Percentiles rank a stretch among this genome's conserved stretches.
Evolutionary conservation across 2,113 vertebrate species (phyloP).

Genomic region (Calyptommatus sinebrachiatus): DNA sequence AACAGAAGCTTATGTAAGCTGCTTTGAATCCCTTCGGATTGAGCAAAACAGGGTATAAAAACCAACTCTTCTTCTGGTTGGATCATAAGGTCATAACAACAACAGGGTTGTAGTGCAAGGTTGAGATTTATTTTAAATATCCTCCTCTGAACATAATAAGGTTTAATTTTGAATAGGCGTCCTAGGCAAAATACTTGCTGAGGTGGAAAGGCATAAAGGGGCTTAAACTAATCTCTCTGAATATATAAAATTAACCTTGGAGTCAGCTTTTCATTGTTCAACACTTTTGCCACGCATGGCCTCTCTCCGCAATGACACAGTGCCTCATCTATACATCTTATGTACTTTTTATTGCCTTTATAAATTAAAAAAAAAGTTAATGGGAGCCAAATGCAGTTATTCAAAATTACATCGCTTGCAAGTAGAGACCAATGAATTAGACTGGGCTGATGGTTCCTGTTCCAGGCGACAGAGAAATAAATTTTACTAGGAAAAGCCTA

Average conservation of each 20-base stretch:
- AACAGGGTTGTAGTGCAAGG: no score
- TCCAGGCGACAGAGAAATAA: not conserved
- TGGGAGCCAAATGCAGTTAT: slow-evolving; percentile 23
- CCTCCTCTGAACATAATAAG: slow-evolving; percentile 5
- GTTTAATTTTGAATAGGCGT: not conserved
- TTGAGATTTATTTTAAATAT: no score
- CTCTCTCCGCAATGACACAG: slow-evolving; percentile 40
- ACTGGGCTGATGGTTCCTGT: not conserved
- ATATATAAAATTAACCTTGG: slow-evolving; percentile 55
- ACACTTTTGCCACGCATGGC: slow-evolving; percentile 49
- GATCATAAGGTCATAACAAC: no score
- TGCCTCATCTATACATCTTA: slow-evolving; percentile 50
- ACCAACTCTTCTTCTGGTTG: no score
- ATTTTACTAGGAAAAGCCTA: not conserved
- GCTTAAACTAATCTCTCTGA: slow-evolving; percentile 36
- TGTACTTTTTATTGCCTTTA: slow-evolving; percentile 40
- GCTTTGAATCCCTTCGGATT: no score
- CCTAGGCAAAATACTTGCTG: not conserved
- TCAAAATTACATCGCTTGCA: slow-evolving; percentile 4
- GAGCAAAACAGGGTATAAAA: no score
- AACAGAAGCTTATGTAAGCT: no score
- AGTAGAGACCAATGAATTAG: not conserved
- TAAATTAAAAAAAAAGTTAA: slow-evolving; percentile 47
- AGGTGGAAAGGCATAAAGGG: slow-evolving; percentile 24
- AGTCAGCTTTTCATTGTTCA: slow-evolving; percentile 66